Conservation (phyloP, 2,797 vertebrate species). For the Falco biarmicus region DNA sequence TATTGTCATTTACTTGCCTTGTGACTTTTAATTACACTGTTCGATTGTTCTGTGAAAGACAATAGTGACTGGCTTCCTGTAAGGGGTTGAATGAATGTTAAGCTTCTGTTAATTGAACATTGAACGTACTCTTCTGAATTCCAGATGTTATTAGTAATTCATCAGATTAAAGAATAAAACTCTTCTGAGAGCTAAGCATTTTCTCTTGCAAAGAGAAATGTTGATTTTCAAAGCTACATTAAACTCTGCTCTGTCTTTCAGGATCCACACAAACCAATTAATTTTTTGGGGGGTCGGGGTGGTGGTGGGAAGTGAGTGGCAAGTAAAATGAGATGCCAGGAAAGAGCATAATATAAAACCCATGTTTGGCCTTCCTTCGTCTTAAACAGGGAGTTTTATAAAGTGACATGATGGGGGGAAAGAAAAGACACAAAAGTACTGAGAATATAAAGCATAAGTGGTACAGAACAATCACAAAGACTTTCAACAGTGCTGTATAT, state of each 20-base stretch:
- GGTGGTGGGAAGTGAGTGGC: neutral
- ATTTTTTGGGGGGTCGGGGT: neutral
- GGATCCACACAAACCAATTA: neutral
- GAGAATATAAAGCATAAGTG: neutral
- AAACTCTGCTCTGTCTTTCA: neutral
- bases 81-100: neutral
- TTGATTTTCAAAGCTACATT: neutral
- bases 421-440: neutral
- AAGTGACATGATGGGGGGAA: neutral
- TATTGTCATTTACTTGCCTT: neutral
- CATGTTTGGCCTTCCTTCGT: neutral
- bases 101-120: constrained; percentile 41
- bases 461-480: neutral
- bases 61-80: neutral
- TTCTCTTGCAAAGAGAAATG: neutral
- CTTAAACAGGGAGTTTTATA: neutral
- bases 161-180: neutral
- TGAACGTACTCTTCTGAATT: neutral
- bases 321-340: neutral
- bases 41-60: neutral
- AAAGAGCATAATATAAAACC: neutral
- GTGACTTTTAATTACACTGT: constrained; percentile 3
- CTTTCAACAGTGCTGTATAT: neutral
- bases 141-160: neutral
- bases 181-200: neutral